A percentile compares a stretch with the other conserved stretches of the same genome.
Conservation (phyloP, 2,888 invertebrate species). For the Cacoxenus indagator region DNA sequence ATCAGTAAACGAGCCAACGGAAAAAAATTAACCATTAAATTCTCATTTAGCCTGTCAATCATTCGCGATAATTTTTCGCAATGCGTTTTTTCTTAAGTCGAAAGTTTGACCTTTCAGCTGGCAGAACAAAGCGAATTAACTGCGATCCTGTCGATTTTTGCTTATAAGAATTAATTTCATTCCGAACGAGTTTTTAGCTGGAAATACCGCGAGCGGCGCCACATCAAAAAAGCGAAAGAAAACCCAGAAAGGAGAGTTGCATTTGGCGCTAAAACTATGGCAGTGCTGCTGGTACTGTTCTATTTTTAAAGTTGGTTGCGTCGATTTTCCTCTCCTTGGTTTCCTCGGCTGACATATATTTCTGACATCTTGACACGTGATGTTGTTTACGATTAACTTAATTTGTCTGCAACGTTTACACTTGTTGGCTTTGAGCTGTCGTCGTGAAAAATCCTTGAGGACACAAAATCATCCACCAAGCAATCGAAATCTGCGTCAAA, state of each 20-base stretch:
- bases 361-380: conserved; percentile 36
- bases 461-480: conserved; percentile 37
- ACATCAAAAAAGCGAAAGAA: background rate
- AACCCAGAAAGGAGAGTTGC: background rate
- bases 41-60: conserved; percentile 69
- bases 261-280: background rate
- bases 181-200: conserved; percentile 52
- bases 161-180: conserved; percentile 61
- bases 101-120: background rate
- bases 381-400: conserved; percentile 53
- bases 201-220: conserved; percentile 40
- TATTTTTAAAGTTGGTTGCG: background rate
- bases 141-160: conserved; percentile 59
- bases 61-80: conserved; percentile 62
- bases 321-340: background rate
- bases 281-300: background rate
- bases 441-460: conserved; percentile 31
- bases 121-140: conserved; percentile 4
- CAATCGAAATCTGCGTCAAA: conserved; percentile 52
- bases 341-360: background rate
- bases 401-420: conserved; percentile 61
- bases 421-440: conserved; percentile 44
- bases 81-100: background rate
- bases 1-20: background rate
- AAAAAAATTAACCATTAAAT: conserved; percentile 65